Conservation (phyloP, 2,797 vertebrate species). For the Gallinago stenura region DNA sequence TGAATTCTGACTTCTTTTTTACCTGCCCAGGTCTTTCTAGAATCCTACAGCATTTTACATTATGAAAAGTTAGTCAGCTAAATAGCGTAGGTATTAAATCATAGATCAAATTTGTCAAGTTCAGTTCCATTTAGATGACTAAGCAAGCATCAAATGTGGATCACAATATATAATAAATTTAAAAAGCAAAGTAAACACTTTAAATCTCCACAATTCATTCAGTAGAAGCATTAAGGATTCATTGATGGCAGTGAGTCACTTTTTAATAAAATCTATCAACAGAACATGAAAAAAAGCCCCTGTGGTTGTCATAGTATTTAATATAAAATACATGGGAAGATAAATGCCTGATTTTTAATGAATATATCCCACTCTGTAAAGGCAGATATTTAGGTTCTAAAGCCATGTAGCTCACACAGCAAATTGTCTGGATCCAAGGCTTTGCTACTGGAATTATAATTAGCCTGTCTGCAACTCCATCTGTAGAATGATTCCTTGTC, state of each 20-base stretch:
- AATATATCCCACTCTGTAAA: neutral
- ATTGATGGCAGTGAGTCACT: neutral
- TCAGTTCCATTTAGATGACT: neutral
- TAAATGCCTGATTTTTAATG: constrained; percentile 19
- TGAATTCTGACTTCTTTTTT: neutral
- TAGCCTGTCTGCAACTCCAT: neutral
- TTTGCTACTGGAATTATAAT: constrained; percentile 27
- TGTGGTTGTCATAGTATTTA: neutral
- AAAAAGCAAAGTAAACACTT: constrained; percentile 14
- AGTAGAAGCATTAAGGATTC: neutral
- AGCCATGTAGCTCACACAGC: neutral
- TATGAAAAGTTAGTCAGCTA: neutral
- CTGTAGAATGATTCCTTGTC: neutral
- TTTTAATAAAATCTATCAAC: constrained; percentile 17
- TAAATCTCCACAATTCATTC: neutral
- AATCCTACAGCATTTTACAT: neutral
- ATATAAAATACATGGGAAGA: constrained; percentile 11
- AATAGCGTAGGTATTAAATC: neutral
- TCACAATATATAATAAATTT: neutral
- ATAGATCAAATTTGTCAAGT: neutral
- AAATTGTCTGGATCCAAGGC: neutral
- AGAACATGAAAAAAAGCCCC: neutral
- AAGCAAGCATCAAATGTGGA: neutral
- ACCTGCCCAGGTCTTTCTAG: neutral
- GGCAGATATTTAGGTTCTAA: neutral